phyloP scores from a whole-genome alignment of 2,797 vertebrate species.

The Halcyon smyrnensis region DNA sequence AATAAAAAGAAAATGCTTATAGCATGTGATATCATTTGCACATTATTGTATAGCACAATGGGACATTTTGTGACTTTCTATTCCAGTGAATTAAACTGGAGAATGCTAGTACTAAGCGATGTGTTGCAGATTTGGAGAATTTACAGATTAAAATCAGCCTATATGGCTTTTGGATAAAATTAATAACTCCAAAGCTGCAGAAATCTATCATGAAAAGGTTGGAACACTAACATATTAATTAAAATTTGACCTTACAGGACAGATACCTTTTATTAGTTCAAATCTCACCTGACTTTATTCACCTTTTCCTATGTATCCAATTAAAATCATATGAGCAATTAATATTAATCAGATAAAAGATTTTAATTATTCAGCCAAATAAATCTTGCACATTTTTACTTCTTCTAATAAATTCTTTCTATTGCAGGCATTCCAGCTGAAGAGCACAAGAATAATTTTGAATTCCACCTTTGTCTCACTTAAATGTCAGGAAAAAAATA shows the following conservation, averaged over 20 bases:
- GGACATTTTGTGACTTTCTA: constrained; percentile 12
- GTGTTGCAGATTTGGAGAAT: constrained; percentile 17
- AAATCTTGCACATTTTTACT: constrained; percentile 39
- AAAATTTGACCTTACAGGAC: constrained; percentile 61
- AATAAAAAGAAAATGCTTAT: neutral
- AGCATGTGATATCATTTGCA: neutral
- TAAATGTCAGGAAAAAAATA: constrained; percentile 56
- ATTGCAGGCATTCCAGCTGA: constrained; percentile 20
- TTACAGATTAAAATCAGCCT: constrained; percentile 44
- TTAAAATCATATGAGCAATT: constrained; percentile 71
- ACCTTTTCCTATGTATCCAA: constrained; percentile 36
- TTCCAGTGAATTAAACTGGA: constrained; percentile 11
- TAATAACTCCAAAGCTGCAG: neutral
- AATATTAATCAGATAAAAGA: constrained; percentile 71
- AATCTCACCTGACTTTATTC: constrained; percentile 59
- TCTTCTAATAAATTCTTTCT: constrained; percentile 11
- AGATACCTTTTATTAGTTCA: constrained; percentile 64
- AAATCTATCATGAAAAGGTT: constrained; percentile 32
- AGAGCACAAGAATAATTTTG: constrained; percentile 42
- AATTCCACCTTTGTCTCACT: constrained; percentile 56
- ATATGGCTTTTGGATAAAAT: constrained; percentile 56
- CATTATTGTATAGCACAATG: neutral
- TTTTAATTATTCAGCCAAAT: constrained; percentile 66
- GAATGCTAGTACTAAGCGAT: neutral
- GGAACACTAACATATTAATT: constrained; percentile 62